These are phyloP conservation scores for Rhingia rostrata DNA, from an alignment of 2,888 invertebrate genomes.

Conservation along the genomic window DNA sequence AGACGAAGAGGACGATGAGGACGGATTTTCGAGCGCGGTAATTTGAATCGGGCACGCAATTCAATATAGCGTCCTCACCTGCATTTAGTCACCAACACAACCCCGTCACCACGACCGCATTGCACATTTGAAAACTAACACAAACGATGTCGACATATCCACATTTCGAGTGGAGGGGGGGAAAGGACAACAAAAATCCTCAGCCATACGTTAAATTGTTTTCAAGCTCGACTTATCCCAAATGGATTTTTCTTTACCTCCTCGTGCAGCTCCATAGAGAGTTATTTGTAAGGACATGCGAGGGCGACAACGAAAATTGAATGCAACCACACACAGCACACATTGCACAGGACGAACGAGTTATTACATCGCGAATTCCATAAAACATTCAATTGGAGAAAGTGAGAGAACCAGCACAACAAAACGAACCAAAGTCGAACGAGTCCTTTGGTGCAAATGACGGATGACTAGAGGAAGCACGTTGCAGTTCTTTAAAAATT, in stretches of 20 bases:
- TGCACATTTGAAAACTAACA: slow-evolving; percentile 8
- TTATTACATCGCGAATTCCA: slow-evolving; percentile 70
- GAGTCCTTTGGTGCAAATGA: slow-evolving; percentile 64
- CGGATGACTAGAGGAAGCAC: slow-evolving; percentile 63
- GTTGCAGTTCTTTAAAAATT: slow-evolving; percentile 67
- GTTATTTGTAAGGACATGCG: slow-evolving; percentile 72
- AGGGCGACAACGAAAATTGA: slow-evolving; percentile 70
- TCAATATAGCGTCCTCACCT: slow-evolving; percentile 65
- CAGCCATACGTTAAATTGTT: slow-evolving; percentile 74
- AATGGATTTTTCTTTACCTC: slow-evolving; percentile 67
- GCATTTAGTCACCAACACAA: slow-evolving; percentile 56
- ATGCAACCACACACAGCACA: slow-evolving; percentile 43
- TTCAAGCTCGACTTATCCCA: slow-evolving; percentile 74
- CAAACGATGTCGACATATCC: not conserved
- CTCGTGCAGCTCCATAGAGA: slow-evolving; percentile 31
- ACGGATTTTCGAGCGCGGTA: slow-evolving; percentile 55
- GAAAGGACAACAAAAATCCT: not conserved
- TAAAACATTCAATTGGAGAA: slow-evolving; percentile 55
- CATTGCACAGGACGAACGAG: slow-evolving; percentile 41
- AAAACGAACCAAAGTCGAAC: not conserved
- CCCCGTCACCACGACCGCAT: not conserved
- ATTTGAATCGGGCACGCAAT: slow-evolving; percentile 73
- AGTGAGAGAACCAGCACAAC: not conserved
- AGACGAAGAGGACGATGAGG: slow-evolving; percentile 15
- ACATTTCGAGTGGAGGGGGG: not conserved